Evolutionary conservation across 2,113 vertebrate genomes (phyloP).

Genomic region (Boulengeromyrus knoepffleri): DNA sequence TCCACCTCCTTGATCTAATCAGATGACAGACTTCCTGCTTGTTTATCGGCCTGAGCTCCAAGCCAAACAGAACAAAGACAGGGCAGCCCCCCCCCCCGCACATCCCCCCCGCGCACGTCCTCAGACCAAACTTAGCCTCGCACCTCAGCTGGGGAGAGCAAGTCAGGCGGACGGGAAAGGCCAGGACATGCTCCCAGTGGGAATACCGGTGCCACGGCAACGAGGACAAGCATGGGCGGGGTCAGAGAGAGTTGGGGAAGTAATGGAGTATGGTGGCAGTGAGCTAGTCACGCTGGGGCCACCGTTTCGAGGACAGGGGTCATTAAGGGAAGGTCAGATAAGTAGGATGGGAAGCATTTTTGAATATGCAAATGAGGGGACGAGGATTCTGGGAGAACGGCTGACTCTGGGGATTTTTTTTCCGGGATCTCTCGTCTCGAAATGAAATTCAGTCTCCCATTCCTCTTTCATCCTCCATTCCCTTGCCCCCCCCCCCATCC

Average conservation of each 20-base stretch:
- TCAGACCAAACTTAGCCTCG: background rate
- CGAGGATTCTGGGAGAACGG: background rate
- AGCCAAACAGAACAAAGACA: background rate
- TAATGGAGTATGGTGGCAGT: background rate
- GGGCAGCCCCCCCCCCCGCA: background rate
- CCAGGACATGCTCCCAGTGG: background rate
- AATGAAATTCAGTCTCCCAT: background rate
- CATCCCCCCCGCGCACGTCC: background rate
- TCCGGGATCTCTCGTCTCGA: background rate
- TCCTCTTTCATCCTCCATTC: background rate
- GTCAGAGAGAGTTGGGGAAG: background rate
- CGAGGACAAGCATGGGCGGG: background rate
- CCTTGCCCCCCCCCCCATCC: background rate
- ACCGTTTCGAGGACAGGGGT: background rate
- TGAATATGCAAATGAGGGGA: slow-evolving; percentile 10
- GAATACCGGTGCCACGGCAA: background rate
- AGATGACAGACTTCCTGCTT: background rate
- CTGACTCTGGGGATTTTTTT: background rate
- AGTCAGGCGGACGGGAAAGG: background rate
- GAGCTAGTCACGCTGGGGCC: background rate
- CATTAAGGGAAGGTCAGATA: slow-evolving; percentile 1
- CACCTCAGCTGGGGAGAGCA: background rate
- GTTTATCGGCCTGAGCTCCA: background rate
- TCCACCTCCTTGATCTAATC: background rate
- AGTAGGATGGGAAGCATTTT: background rate